Base-by-base conservation (phyloP, 2,113 vertebrate genomes). In the Cheirogaleus medius region DNA sequence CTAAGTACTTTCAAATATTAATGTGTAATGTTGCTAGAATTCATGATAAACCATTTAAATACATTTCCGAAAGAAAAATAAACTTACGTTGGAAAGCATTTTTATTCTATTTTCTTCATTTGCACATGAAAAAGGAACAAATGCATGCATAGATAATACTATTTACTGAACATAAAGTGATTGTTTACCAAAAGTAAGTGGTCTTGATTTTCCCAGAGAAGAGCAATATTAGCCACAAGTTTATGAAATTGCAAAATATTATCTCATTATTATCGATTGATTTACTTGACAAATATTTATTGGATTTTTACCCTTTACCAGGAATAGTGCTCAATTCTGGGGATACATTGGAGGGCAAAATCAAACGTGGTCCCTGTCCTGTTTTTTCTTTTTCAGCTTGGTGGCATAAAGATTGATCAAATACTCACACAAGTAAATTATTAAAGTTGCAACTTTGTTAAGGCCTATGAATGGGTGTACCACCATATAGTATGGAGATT, bases 1-100 rank as follows among this genome's bases (percentile, higher is more conserved):
- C 58, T 91, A 97, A 98, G 80, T 80, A 91, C 54, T 89, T 95
- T 94, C 5, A 3, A 12, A 93, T 98, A 97, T 47, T 85, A 8
- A 58, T n/a, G 47, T 86, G 2, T 6, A 91, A 6, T 81, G 2
- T 20, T 68, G 97, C 93, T 84, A 49, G 12, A 81, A 69, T 83
- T 66, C 69, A 90, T 89, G 64, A 34, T 80, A 29, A 37, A 85
- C 11, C 47, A 90, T 54, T 94, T 81, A 60, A 66, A 84, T 20
- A 92, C 4, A 8, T 71, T 90, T 76, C 49, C 37, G 37, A 89
- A 73, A 87, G 74, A 73, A 80, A 95, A 91, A 34, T 47, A 85
- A 85, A 88, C n/a, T 13, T 60, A 68, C 13, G 64, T 71, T 42
- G 15, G 9, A 81, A 76, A 34, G 69, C 17, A 58, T 77, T 42